Base-by-base conservation (phyloP, 2,888 invertebrate species). In the Liposcelis brunnea region DNA sequence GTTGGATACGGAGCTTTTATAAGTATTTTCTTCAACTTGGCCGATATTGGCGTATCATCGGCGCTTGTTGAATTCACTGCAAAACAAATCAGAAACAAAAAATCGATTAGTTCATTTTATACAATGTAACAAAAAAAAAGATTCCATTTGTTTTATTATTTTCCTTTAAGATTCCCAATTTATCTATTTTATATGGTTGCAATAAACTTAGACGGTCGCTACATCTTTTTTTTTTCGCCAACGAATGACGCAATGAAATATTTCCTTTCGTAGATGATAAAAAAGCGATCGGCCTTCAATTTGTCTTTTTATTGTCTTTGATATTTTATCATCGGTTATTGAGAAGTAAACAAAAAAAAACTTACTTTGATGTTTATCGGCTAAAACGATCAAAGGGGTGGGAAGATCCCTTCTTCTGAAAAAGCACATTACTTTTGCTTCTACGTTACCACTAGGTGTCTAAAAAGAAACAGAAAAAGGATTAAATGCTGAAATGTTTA, bases 391-490 rank as follows among this genome's bases (percentile, higher is more conserved):
- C 61, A 99, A 78, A 56, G 90, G 86, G 65, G 83, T 80, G 55
- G 97, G 93, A 61, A 99, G 77, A 72, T 98, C 98, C 66, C 95
- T 76, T 68, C 98, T 77, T 70, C 98, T 75, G 70, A 91, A 97
- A 73, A 94, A 98, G 69, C 97, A 95, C 89, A 95, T 93, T 62
- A 97, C 94, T 74, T 95, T 95, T 55, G 95, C 97, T 69, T 99
- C 98, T 56, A 98, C 95, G 72, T 93, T 95, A 57, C 97, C 97
- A 63, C 82, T 87, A 58, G 87, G 80, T 59, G 93, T 95, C 82
- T 79, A 68, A 50, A 52, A 49, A 57, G 47, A 48, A 52, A 44
- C 43, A 49, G 37, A 43, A 45, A 8, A 15, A 32, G 42, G 36
- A 40, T 14, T 37, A 36, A 40, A 18, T 11, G n/a, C 42, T 19